Evolutionary conservation across 2,888 invertebrate species (phyloP).

Genomic region (Microplitis deprimator): DNA sequence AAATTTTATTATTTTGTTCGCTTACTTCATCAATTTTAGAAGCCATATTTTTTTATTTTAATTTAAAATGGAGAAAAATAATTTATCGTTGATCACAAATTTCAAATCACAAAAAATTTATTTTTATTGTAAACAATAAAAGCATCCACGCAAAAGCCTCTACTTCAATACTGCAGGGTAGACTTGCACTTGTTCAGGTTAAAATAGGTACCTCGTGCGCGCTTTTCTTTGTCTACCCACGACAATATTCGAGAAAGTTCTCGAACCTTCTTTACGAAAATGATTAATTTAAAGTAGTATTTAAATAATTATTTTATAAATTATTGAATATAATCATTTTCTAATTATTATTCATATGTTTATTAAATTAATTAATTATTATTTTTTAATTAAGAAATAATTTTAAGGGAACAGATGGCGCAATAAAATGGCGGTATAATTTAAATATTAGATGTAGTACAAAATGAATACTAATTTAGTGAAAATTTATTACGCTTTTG

Average conservation of each 20-base stretch:
- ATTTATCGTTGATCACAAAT: not conserved
- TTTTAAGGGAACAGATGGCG: too few relatives aligned
- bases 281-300: not conserved
- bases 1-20: not conserved
- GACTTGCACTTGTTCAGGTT: not conserved
- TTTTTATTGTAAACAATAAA: too few relatives aligned
- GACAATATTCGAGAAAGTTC: not conserved
- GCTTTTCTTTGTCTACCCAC: not conserved
- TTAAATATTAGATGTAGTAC: too few relatives aligned
- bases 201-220: slow-evolving; percentile 1
- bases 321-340: not conserved
- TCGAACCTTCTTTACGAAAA: not conserved
- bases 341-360: too few relatives aligned
- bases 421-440: too few relatives aligned
- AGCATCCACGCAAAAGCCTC: not conserved
- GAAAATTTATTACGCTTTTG: too few relatives aligned
- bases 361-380: too few relatives aligned
- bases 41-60: not conserved
- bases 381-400: too few relatives aligned
- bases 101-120: not conserved
- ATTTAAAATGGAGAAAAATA: not conserved
- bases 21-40: slow-evolving; percentile 9
- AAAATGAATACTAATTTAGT: too few relatives aligned
- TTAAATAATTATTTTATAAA: not conserved
- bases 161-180: not conserved